Conservation (phyloP, 92 coral and sea anemone species). For the Epizoanthus ramosus region DNA sequence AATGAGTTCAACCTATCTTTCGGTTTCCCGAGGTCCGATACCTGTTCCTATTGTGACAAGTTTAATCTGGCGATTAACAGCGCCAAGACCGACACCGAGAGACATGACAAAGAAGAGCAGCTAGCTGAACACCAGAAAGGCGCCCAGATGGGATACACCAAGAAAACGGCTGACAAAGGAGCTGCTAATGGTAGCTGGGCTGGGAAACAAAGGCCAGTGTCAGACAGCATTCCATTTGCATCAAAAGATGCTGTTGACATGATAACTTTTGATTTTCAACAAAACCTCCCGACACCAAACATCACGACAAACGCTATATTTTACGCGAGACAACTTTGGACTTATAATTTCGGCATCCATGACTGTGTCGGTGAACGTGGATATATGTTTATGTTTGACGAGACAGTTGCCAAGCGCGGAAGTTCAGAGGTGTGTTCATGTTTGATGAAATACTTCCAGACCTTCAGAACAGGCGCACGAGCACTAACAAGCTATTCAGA, state of each 20-base stretch:
- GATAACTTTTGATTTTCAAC: slow-evolving; percentile 47
- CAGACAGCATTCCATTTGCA: not conserved
- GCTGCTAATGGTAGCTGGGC: slow-evolving; percentile 28
- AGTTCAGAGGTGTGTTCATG: slow-evolving; percentile 36
- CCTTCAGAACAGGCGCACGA: slow-evolving; percentile 33
- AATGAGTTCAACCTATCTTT: slow-evolving; percentile 42
- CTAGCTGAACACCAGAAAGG: slow-evolving; percentile 17
- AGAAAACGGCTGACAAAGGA: not conserved
- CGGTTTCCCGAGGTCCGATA: slow-evolving; percentile 45
- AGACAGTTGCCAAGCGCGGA: slow-evolving; percentile 42
- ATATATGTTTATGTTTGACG: slow-evolving; percentile 51
- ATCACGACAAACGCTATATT: slow-evolving; percentile 5
- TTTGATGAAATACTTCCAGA: slow-evolving; percentile 23
- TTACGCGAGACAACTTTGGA: slow-evolving; percentile 43
- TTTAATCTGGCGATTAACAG: slow-evolving; percentile 3
- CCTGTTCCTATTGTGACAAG: slow-evolving; percentile 39
- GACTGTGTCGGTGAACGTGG: slow-evolving; percentile 49
- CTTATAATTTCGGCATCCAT: slow-evolving; percentile 40
- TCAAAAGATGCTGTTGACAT: slow-evolving; percentile 42
- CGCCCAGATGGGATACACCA: slow-evolving; percentile 1
- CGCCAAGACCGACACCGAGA: not conserved
- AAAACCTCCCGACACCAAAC: slow-evolving; percentile 44
- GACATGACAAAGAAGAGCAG: not conserved
- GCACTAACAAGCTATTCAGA: slow-evolving; percentile 34
- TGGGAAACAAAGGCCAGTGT: not conserved